Evolutionary conservation across 2,113 vertebrate genomes (phyloP).

Genomic region (Hylia prasina): DNA sequence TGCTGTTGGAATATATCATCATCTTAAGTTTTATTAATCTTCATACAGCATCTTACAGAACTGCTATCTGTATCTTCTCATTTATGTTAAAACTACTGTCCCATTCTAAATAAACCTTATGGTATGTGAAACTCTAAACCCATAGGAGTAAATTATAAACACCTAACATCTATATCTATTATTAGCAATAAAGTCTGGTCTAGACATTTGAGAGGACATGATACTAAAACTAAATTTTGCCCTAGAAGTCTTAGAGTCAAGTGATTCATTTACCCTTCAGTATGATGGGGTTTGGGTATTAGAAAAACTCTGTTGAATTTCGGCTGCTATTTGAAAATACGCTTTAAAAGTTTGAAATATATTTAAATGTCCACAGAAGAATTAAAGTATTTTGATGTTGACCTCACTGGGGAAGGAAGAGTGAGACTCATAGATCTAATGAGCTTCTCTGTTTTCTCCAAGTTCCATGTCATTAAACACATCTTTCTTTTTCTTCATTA

Average conservation of each 20-base stretch:
- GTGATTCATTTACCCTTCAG: background rate
- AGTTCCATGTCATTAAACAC: background rate
- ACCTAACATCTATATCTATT: background rate
- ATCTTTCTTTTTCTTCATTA: background rate
- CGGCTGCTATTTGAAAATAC: background rate
- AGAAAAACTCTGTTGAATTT: background rate
- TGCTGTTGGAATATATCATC: background rate
- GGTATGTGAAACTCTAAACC: background rate
- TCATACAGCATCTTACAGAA: background rate
- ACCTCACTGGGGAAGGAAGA: background rate
- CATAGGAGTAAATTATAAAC: background rate
- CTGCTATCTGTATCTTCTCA: background rate
- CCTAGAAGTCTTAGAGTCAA: background rate
- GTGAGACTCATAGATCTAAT: background rate
- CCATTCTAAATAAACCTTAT: background rate
- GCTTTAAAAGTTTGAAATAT: background rate
- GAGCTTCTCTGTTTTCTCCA: background rate
- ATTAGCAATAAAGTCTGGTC: background rate
- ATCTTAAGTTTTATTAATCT: background rate
- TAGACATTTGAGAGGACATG: background rate
- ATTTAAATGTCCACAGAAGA: background rate
- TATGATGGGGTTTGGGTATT: background rate
- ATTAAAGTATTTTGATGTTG: background rate
- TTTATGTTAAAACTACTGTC: background rate
- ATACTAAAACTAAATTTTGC: background rate